Base-by-base conservation (phyloP, 2,797 vertebrate species). In the Microctenopoma stevenorrisi region DNA sequence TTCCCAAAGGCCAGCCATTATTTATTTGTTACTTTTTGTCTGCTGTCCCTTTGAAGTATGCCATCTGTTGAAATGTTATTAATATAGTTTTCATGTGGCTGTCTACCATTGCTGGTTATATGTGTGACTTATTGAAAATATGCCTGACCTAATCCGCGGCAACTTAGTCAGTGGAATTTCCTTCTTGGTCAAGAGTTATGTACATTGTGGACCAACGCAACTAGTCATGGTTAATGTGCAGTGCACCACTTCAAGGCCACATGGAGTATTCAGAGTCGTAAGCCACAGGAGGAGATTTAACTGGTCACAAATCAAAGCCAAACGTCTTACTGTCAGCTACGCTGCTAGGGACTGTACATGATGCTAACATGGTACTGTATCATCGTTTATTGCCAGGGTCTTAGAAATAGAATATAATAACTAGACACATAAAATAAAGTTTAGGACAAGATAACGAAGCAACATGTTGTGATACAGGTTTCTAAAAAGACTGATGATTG, bases 1-100 rank as follows among this genome's bases (percentile, higher is more conserved):
- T 74, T 82, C 73, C 76, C 47, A 2, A 59, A 74, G 68, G 78
- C 70, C 72, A 71, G 52, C 70, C 78, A 72, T 78, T 81, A 75
- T 84, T 82, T 86, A 81, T 82, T 81, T 76, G 62, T 70, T 82
- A 61, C 75, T 67, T 71, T 84, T 79, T 72, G 44, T 55, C 71
- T 11, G 15, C 63, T 65, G 40, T 81, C 48, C 64, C 67, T 85
- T 83, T 86, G 63, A 81, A 82, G 68, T 68, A 44, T 74, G 67
- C 63, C 66, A 56, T 75, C 67, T 44, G 38, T 14, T 68, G 57
- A 64, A 51, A 76, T 67, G 57, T 59, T 78, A 77, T 64, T 73
- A 78, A 78, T 76, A 64, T 68, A 77, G 75, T 65, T 64, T 79
- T 79, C 30, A 65, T 58, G 58, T 51, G 52, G 62, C 76, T 66